Evolutionary conservation across 2,888 invertebrate genomes (phyloP).

Genomic region (Troglohyphantes excavatus): DNA sequence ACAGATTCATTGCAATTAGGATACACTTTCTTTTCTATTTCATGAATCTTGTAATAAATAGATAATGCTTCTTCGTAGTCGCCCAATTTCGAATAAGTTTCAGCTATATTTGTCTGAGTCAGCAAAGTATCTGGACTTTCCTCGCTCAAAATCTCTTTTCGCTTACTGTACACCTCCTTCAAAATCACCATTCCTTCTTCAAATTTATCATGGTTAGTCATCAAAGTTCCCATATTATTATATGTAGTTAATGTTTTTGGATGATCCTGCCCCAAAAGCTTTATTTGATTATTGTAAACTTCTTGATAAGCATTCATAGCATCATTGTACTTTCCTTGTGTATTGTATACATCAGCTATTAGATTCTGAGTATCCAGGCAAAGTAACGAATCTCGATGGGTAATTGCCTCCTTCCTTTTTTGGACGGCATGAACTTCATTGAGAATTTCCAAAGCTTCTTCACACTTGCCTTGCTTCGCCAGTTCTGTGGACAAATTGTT

Average conservation of each 20-base stretch:
- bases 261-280: not conserved
- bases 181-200: not conserved
- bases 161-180: not conserved
- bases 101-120: not conserved
- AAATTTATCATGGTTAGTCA: not conserved
- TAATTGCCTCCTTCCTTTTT: not conserved
- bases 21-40: not conserved
- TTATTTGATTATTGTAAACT: not conserved
- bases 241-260: not conserved
- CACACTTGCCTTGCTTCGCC: not conserved
- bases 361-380: too few species aligned
- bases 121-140: not conserved
- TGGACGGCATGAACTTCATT: not conserved
- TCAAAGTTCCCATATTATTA: not conserved
- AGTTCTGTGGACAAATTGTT: not conserved
- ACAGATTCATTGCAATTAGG: not conserved
- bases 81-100: not conserved
- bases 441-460: not conserved
- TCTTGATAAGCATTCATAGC: not conserved
- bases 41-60: not conserved
- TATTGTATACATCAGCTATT: not conserved
- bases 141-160: not conserved
- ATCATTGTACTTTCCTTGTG: not conserved
- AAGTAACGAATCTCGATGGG: not conserved
- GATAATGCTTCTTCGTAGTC: not conserved